Percentiles rank a stretch among this genome's conserved stretches.
phyloP scores from a whole-genome alignment of 2,113 vertebrate genomes.

The Paratilapia polleni region DNA sequence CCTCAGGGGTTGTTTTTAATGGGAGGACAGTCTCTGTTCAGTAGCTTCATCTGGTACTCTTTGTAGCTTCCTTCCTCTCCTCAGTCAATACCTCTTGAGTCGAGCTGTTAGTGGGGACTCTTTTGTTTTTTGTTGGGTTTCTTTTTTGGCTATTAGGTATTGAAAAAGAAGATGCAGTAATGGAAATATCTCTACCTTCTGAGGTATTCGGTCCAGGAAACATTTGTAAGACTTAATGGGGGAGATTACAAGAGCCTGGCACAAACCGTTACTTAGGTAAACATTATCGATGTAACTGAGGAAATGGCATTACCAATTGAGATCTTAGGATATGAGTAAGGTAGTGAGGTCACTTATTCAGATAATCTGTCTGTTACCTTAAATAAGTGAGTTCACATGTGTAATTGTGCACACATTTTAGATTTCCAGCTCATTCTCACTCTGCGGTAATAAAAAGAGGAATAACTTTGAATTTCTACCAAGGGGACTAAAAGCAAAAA shows the following conservation, averaged over 20 bases:
- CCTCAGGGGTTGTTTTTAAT: too few relatives aligned
- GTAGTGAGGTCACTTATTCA: slow-evolving; percentile 26
- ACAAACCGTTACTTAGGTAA: slow-evolving; percentile 8
- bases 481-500: slow-evolving; percentile 10
- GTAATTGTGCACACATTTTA: slow-evolving; percentile 4
- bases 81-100: too few relatives aligned
- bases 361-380: background rate
- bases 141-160: too few relatives aligned
- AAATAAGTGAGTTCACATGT: slow-evolving; percentile 12
- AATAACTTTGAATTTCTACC: slow-evolving; percentile 16
- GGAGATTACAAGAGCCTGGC: background rate
- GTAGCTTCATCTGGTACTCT: too few relatives aligned
- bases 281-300: background rate
- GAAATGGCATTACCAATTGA: background rate
- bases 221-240: background rate
- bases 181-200: background rate
- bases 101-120: too few relatives aligned
- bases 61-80: too few relatives aligned
- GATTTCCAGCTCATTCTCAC: slow-evolving; percentile 28
- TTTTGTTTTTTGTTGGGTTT: too few relatives aligned
- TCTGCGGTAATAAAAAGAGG: slow-evolving; percentile 12
- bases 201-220: background rate
- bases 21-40: too few relatives aligned
- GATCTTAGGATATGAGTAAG: slow-evolving; percentile 14
- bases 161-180: background rate